Conservation (phyloP, 2,113 vertebrate species). For the Eolophus roseicapilla region DNA sequence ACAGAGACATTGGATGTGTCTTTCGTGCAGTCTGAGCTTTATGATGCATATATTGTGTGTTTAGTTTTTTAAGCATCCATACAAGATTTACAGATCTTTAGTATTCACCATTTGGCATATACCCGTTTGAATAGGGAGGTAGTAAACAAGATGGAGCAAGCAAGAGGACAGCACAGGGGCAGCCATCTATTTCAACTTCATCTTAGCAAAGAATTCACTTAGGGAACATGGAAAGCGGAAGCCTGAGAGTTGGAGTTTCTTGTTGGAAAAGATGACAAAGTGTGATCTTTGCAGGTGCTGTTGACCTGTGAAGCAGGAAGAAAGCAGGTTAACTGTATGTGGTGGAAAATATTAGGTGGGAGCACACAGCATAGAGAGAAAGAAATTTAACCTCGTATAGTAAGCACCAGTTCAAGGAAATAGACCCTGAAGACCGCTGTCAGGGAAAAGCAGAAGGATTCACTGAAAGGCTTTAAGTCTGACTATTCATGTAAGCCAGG, state of each 20-base stretch:
- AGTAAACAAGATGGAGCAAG: neutral
- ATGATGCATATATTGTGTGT: neutral
- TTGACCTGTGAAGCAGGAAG: neutral
- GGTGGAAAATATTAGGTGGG: neutral
- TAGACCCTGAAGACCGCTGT: neutral
- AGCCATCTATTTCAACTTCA: neutral
- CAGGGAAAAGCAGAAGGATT: neutral
- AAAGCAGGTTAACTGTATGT: neutral
- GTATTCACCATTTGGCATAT: neutral
- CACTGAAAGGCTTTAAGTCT: neutral
- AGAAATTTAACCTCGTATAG: neutral
- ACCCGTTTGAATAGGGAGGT: neutral
- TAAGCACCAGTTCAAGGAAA: neutral
- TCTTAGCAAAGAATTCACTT: neutral
- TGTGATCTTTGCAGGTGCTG: neutral
- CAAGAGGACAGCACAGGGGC: neutral
- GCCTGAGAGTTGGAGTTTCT: neutral
- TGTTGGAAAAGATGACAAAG: neutral
- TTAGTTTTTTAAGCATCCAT: neutral
- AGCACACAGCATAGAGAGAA: neutral
- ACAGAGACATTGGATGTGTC: neutral
- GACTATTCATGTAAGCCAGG: neutral
- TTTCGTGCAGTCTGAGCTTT: neutral
- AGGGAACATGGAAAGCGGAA: neutral
- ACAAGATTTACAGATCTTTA: neutral